These are phyloP conservation scores for Napeogenes sylphis DNA, from an alignment of 2,888 invertebrate genomes.

Conservation along the genomic window DNA sequence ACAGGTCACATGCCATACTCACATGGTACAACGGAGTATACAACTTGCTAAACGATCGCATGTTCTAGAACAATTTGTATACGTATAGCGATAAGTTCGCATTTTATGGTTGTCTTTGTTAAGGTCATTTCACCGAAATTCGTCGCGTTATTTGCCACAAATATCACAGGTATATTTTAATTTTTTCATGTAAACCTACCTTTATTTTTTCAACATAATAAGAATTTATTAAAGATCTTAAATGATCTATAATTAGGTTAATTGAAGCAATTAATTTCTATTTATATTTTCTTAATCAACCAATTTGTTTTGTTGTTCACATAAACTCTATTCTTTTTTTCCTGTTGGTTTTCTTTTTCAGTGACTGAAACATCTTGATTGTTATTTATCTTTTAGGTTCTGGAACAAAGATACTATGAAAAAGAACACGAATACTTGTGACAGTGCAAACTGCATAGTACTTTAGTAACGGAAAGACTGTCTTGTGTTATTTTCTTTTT, in stretches of 20 bases:
- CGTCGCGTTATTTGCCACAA: neutral
- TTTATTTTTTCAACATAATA: too few species aligned
- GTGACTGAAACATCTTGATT: neutral
- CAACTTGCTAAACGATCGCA: slow-evolving; percentile 15
- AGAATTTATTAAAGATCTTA: too few species aligned
- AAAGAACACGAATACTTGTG: slow-evolving; percentile 37
- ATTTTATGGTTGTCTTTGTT: slow-evolving; percentile 24
- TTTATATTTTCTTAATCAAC: too few species aligned
- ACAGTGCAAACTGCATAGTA: slow-evolving; percentile 46
- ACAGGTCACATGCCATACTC: neutral
- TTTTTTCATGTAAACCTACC: too few species aligned
- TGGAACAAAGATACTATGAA: slow-evolving; percentile 35
- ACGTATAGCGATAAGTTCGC: slow-evolving; percentile 12
- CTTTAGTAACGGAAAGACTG: slow-evolving; percentile 37
- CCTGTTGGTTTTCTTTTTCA: neutral
- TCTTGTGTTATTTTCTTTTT: slow-evolving; percentile 42
- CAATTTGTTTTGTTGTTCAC: too few species aligned
- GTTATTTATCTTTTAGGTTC: slow-evolving; percentile 23
- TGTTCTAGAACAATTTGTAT: slow-evolving; percentile 20
- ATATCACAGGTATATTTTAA: neutral
- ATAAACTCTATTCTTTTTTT: too few species aligned
- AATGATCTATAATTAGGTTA: too few species aligned
- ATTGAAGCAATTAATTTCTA: too few species aligned
- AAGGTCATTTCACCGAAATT: slow-evolving; percentile 14
- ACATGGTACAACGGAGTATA: neutral